Percentiles rank a stretch among this genome's conserved stretches.
Conservation (phyloP, 2,113 vertebrate genomes). For the Triplophysa dalaica region DNA sequence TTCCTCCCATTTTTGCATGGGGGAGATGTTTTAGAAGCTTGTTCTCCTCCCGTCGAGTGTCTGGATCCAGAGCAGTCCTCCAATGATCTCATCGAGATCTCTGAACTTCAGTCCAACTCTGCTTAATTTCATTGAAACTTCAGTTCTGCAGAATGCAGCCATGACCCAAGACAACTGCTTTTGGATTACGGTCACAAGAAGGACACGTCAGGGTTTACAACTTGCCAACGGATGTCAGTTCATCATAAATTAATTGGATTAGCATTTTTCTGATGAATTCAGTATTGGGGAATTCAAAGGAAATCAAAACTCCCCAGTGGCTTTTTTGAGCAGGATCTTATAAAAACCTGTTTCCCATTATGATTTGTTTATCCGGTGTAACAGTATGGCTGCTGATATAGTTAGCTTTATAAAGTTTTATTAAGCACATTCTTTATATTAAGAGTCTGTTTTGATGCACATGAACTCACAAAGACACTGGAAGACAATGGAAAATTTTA, state of each 20-base stretch:
- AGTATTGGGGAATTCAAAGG: conserved; percentile 6
- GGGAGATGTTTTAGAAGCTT: conserved; percentile 57
- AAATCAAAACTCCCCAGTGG: neutral
- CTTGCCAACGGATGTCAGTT: neutral
- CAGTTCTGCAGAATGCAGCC: conserved; percentile 39
- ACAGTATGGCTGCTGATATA: conserved; percentile 17
- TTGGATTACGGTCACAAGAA: neutral
- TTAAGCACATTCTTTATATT: conserved; percentile 13
- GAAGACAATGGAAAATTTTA: neutral
- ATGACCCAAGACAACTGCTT: conserved; percentile 44
- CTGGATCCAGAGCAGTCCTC: conserved; percentile 38
- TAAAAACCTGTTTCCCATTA: conserved; percentile 35
- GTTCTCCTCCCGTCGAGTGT: conserved; percentile 57
- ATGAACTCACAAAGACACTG: neutral
- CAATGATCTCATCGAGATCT: conserved; percentile 59
- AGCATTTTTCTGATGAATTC: conserved; percentile 6
- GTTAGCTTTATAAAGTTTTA: neutral
- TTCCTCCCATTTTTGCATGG: conserved; percentile 44
- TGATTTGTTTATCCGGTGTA: neutral
- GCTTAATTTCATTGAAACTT: conserved; percentile 38
- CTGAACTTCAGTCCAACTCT: conserved; percentile 27
- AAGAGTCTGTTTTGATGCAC: conserved; percentile 8
- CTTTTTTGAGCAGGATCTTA: neutral
- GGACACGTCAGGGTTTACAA: neutral
- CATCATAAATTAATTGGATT: neutral